Evolutionary conservation across 2,888 invertebrate genomes (phyloP), one percentile per base, ranked within the genome.

Genomic region (Brachylomia viminalis): DNA sequence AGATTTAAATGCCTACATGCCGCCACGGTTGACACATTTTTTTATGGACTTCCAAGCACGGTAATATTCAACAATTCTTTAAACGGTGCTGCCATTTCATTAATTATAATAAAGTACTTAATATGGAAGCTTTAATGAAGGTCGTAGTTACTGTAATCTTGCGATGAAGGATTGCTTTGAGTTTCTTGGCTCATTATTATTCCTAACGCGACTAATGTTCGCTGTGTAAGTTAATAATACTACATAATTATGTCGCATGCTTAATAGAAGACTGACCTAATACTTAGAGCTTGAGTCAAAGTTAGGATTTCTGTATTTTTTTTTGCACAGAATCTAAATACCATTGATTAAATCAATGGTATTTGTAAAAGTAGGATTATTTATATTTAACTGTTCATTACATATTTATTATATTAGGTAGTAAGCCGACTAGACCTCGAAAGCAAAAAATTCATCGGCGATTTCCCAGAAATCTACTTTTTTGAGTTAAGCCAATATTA

Each of bases 51-150:
- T 65, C 61, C 58, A 75, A 72, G 52, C 42, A 75, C 58, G 61
- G 71, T 49, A 47, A 73, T 62, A 65, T 52, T 27, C 52, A 64
- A 65, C 59, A 64, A 68, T 82, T 77, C 52, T 77, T 73, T 82
- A 77, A 77, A 64, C 68, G 65, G 42, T 69, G 73, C 69, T 77
- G 71, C 17, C 42, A 74, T 82, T 82, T 86, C 15, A 33, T 85
- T 74, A 77, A 65, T 85, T 82, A 72, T 70, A 68, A 85, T 82
- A 38, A 52, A 58, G 56, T 47, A 68, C 72, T 76, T 75, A 56
- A 84, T 72, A 85, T 81, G 72, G 82, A 59, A 59, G 61, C 45
- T 68, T 73, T 59, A 68, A 61, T 56, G 56, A 85, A 69, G 73
- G 77, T 69, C 47, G 45, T 47, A 23, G 30, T 5, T 42, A 59